phyloP scores from a whole-genome alignment of 2,888 invertebrate genomes.

The Euzophera pinguis region DNA sequence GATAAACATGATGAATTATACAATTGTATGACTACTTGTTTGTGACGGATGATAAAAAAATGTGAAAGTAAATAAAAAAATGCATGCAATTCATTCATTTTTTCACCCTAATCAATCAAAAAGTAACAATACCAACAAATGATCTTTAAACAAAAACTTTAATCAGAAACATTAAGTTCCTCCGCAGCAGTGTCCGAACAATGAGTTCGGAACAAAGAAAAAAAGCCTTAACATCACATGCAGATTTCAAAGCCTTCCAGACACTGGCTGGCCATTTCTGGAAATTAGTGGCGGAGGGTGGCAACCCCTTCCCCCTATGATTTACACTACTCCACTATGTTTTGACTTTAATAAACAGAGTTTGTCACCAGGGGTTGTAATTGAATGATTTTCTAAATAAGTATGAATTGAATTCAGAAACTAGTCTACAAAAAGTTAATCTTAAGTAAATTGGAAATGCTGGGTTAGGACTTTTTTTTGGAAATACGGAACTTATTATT shows the following conservation, averaged over 20 bases:
- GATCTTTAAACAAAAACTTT: slow-evolving; percentile 7
- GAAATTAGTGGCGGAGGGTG: slow-evolving; percentile 67
- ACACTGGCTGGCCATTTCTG: slow-evolving; percentile 67
- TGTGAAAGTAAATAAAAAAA: too few species aligned
- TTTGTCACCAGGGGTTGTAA: slow-evolving; percentile 50
- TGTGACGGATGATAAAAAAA: too few species aligned
- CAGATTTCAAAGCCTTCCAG: slow-evolving; percentile 36
- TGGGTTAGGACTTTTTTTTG: too few species aligned
- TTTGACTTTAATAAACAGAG: slow-evolving; percentile 82
- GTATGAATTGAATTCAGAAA: too few species aligned
- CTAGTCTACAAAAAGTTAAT: too few species aligned
- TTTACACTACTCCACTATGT: slow-evolving; percentile 83
- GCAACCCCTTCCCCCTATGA: slow-evolving; percentile 69
- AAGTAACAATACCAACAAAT: neutral
- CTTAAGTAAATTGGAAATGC: too few species aligned
- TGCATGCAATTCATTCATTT: too few species aligned
- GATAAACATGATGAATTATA: too few species aligned
- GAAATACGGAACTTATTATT: too few species aligned
- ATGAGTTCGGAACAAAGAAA: slow-evolving; percentile 22
- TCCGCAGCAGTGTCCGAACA: slow-evolving; percentile 12
- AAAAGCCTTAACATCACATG: slow-evolving; percentile 39
- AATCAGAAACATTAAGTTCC: neutral
- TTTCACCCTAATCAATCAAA: neutral
- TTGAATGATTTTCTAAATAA: too few species aligned
- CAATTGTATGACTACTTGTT: too few species aligned